A percentile compares a stretch with the other conserved stretches of the same genome.
These are phyloP conservation scores for Cremastobaeus sp. DNA, from an alignment of 2,888 invertebrate genomes.

Conservation along the genomic window DNA sequence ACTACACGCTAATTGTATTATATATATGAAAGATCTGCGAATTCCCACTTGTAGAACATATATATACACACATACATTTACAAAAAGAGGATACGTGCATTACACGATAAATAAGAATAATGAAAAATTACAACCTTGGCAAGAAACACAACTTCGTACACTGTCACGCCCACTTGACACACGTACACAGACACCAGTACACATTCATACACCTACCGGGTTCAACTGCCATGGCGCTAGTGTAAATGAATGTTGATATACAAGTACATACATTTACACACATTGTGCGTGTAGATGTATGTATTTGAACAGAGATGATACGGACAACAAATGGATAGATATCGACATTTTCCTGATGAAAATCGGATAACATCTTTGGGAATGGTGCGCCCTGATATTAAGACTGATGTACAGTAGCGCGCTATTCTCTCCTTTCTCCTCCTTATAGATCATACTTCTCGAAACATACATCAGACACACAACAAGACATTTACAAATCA, in stretches of 20 bases:
- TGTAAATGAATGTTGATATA: slow-evolving; percentile 66
- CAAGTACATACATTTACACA: slow-evolving; percentile 51
- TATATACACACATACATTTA: slow-evolving; percentile 64
- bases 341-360: slow-evolving; percentile 57
- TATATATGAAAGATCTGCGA: slow-evolving; percentile 76
- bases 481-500: slow-evolving; percentile 40
- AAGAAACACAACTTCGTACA: slow-evolving; percentile 51
- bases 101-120: slow-evolving; percentile 33
- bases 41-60: slow-evolving; percentile 77
- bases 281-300: slow-evolving; percentile 35
- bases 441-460: slow-evolving; percentile 61
- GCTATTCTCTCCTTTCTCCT: slow-evolving; percentile 72
- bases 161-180: slow-evolving; percentile 40
- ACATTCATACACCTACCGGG: slow-evolving; percentile 65
- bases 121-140: slow-evolving; percentile 2
- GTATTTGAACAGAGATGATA: slow-evolving; percentile 49
- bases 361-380: slow-evolving; percentile 70
- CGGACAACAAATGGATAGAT: slow-evolving; percentile 55
- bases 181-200: slow-evolving; percentile 29
- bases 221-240: slow-evolving; percentile 76
- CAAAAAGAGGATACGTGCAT: slow-evolving; percentile 49
- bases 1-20: slow-evolving; percentile 78
- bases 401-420: slow-evolving; percentile 79
- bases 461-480: slow-evolving; percentile 38
- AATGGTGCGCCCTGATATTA: slow-evolving; percentile 79